Evolutionary conservation across 1,140 invertebrate species (phyloP).

Genomic region (Aphis craccivora): DNA sequence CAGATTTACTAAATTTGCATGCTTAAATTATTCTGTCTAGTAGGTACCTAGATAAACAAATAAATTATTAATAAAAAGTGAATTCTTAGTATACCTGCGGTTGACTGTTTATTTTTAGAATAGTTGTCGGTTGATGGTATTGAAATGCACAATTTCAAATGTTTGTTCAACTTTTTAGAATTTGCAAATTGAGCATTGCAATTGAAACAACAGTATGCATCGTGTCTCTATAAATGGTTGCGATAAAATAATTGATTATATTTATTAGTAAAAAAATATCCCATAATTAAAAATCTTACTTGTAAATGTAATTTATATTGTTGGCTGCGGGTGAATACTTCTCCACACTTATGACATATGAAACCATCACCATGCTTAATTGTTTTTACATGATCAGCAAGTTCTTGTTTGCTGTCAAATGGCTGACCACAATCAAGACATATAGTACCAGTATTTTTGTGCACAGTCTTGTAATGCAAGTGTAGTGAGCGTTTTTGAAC

Average conservation of each 20-base stretch:
- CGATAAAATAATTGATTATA: not conserved
- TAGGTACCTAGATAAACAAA: not conserved
- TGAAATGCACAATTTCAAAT: conserved; percentile 17
- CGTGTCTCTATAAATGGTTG: conserved; percentile 29
- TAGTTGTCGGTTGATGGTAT: not conserved
- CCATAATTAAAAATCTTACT: not conserved
- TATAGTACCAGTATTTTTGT: not conserved
- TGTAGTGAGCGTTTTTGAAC: conserved; percentile 46
- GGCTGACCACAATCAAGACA: conserved; percentile 32
- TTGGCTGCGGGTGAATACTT: conserved; percentile 32
- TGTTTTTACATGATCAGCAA: not conserved
- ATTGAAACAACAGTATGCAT: conserved; percentile 40
- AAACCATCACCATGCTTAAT: conserved; percentile 18
- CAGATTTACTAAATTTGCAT: not conserved
- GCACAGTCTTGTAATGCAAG: conserved; percentile 29
- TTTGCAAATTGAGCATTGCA: conserved; percentile 42
- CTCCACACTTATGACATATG: conserved; percentile 30
- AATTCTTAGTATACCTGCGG: not conserved
- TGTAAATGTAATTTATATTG: conserved; percentile 53
- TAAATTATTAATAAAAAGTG: not conserved
- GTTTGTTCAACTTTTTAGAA: conserved; percentile 40
- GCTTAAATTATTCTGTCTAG: not conserved
- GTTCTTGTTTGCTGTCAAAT: not conserved
- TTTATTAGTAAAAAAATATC: not conserved
- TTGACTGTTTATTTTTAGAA: conserved; percentile 12